Percentiles rank a stretch among this genome's conserved stretches.
Evolutionary conservation across 2,113 vertebrate genomes (phyloP).

Genomic region (Spea bombifrons): DNA sequence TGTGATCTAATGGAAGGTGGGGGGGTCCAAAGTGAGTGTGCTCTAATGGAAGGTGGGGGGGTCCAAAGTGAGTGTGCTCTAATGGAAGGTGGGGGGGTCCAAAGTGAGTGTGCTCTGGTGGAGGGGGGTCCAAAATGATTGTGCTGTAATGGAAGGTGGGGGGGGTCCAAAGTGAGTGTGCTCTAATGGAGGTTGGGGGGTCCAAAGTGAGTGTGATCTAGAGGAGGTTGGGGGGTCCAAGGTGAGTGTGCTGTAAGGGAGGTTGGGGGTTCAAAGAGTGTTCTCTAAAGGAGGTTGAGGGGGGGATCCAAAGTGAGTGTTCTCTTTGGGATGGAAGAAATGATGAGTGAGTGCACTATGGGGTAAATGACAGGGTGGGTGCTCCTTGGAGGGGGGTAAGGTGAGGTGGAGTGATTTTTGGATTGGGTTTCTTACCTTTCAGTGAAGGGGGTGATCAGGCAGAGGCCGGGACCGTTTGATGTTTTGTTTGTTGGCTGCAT

Average conservation of each 20-base stretch:
- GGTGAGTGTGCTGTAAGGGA: neutral
- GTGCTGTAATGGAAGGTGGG: too few relatives aligned
- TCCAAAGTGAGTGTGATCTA: neutral
- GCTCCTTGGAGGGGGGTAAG: too few relatives aligned
- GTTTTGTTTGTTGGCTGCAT: too few relatives aligned
- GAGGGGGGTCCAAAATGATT: too few relatives aligned
- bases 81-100: neutral
- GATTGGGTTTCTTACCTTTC: too few relatives aligned
- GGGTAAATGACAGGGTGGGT: neutral
- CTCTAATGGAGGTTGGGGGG: neutral
- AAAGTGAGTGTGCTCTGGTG: neutral
- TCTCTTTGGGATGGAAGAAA: too few relatives aligned
- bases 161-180: neutral
- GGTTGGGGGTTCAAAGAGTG: neutral
- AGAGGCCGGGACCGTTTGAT: too few relatives aligned
- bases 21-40: neutral
- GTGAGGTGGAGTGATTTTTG: too few relatives aligned
- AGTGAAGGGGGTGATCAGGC: too few relatives aligned
- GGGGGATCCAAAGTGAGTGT: neutral
- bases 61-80: neutral
- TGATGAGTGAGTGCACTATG: neutral
- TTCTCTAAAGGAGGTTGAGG: neutral
- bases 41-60: neutral
- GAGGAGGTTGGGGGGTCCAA: too few relatives aligned
- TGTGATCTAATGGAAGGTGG: neutral